Evolutionary conservation across 2,797 vertebrate species (phyloP).

Genomic region (Sus cebifrons): DNA sequence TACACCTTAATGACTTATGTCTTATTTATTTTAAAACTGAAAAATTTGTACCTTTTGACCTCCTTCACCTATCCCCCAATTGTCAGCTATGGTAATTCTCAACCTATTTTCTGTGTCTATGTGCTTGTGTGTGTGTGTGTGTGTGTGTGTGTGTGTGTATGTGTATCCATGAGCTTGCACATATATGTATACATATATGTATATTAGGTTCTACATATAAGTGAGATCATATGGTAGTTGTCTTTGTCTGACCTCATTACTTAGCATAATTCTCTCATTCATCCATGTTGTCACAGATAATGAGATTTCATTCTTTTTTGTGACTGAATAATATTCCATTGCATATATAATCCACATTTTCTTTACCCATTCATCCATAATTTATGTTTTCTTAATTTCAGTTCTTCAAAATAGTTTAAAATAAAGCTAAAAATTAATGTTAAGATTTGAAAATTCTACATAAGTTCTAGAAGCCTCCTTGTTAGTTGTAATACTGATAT

Average conservation of each 20-base stretch:
- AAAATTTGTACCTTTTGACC: not conserved
- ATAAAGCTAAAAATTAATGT: slow-evolving; percentile 30
- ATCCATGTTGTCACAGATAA: not conserved
- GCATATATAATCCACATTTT: not conserved
- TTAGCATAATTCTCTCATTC: not conserved
- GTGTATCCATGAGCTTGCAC: not conserved
- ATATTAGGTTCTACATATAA: not conserved
- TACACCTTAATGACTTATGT: not conserved
- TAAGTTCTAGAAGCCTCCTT: not conserved
- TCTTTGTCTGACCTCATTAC: not conserved
- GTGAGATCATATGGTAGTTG: not conserved
- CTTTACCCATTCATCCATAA: not conserved
- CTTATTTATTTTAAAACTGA: not conserved
- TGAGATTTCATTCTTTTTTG: not conserved
- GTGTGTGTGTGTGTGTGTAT: too few relatives aligned
- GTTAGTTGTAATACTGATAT: not conserved
- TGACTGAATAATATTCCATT: not conserved
- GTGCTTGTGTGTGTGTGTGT: too few relatives aligned
- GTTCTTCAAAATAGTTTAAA: slow-evolving; percentile 36
- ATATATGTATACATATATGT: too few relatives aligned
- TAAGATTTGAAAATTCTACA: not conserved
- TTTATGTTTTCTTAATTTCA: not conserved
- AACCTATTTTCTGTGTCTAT: not conserved
- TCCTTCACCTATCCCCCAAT: not conserved
- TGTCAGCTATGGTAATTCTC: not conserved